Conservation (phyloP, 2,113 vertebrate genomes). For the Mus musculus region GRCm39 chr2:99607501-99608000, state of each 20-base stretch:
- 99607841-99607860: background rate
- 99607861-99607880: constrained; percentile 56
- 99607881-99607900: constrained; percentile 29
- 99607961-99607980: constrained; percentile 51
- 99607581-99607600: background rate
- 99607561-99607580: background rate
- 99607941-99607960: constrained; percentile 48
- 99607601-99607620: constrained; percentile 3
- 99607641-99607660: constrained; percentile 41
- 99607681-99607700: constrained; percentile 69
- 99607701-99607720: constrained; percentile 85
- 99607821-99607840: constrained; percentile 77
- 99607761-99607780: constrained; percentile 33
- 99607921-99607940: constrained; percentile 69
- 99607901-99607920: constrained; percentile 75
- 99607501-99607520: background rate
- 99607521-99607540: background rate
- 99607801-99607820: constrained; percentile 66
- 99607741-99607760: constrained; percentile 33
- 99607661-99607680: constrained; percentile 50
- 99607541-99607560: background rate
- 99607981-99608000: background rate
- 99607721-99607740: constrained; percentile 72
- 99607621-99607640: constrained; percentile 39
- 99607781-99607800: constrained; percentile 78